Percentiles rank a stretch among this genome's conserved stretches.
Conservation (phyloP, 2,797 vertebrate genomes). For the Cryptoprocta ferox region DNA sequence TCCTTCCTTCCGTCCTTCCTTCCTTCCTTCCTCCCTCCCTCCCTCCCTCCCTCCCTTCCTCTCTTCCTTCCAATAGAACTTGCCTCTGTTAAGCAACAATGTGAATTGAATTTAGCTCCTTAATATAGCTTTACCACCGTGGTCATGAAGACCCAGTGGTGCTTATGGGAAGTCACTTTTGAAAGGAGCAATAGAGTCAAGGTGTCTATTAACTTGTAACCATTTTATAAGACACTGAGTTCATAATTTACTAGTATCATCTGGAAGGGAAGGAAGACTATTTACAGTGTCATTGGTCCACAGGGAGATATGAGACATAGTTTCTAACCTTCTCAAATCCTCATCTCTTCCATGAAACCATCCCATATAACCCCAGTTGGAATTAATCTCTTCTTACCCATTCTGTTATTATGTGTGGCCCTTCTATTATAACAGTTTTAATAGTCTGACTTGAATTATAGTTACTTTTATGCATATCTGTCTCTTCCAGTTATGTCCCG, state of each 20-base stretch:
- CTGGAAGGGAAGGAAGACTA: constrained; percentile 24
- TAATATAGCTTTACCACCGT: neutral
- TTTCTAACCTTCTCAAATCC: neutral
- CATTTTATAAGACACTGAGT: neutral
- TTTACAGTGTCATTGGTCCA: neutral
- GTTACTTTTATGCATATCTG: neutral
- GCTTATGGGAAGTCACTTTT: constrained; percentile 42
- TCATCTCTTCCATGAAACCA: neutral
- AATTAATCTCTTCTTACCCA: neutral
- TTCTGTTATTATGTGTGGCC: neutral
- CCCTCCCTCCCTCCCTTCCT: neutral
- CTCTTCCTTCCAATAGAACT: neutral
- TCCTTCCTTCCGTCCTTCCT: neutral
- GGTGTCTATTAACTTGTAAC: neutral
- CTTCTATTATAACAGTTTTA: neutral
- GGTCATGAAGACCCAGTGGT: neutral
- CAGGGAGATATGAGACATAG: neutral
- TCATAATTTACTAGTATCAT: neutral
- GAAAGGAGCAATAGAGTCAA: neutral
- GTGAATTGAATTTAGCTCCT: constrained; percentile 38
- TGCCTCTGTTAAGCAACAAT: neutral
- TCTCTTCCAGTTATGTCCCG: neutral
- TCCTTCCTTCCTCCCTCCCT: neutral
- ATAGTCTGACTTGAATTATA: neutral
- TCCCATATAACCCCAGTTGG: neutral